These are phyloP conservation scores for Lepidurus arcticus DNA, from an alignment of 1,140 invertebrate genomes.

Conservation along the genomic window DNA sequence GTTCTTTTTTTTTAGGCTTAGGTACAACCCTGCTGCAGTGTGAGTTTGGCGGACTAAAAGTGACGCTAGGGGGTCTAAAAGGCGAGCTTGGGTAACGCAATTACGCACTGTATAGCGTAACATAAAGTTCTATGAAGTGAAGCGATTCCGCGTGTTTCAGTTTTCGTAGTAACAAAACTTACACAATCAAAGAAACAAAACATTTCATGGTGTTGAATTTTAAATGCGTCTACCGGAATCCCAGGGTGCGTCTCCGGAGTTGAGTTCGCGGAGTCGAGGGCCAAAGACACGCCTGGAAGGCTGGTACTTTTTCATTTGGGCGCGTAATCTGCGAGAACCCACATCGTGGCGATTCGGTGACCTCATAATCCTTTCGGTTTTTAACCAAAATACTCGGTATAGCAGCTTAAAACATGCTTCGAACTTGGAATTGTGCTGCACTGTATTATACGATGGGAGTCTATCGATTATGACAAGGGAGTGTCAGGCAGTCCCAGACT, in stretches of 20 bases:
- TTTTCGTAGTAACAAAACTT: no score
- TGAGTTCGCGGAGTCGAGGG: conserved; percentile 33
- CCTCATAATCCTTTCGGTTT: not conserved
- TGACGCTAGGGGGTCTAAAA: no score
- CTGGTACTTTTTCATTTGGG: conserved; percentile 35
- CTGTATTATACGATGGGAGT: not conserved
- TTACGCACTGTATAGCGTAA: no score
- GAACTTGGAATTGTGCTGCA: not conserved
- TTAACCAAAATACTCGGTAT: not conserved
- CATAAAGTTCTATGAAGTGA: no score
- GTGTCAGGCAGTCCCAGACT: no score
- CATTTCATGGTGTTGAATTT: not conserved
- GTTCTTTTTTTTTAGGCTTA: no score
- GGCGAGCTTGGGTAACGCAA: no score
- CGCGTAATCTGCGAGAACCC: conserved; percentile 30
- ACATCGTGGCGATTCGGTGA: conserved; percentile 24
- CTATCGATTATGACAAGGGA: no score
- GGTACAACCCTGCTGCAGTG: no score
- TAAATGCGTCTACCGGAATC: not conserved
- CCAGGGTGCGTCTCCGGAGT: conserved; percentile 35
- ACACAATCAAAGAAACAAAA: not conserved
- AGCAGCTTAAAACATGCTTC: not conserved
- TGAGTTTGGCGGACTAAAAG: no score
- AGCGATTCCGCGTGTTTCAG: no score
- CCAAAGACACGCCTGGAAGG: conserved; percentile 28